phyloP scores from a whole-genome alignment of 1,140 invertebrate species.

The Agraylea sexmaculata region DNA sequence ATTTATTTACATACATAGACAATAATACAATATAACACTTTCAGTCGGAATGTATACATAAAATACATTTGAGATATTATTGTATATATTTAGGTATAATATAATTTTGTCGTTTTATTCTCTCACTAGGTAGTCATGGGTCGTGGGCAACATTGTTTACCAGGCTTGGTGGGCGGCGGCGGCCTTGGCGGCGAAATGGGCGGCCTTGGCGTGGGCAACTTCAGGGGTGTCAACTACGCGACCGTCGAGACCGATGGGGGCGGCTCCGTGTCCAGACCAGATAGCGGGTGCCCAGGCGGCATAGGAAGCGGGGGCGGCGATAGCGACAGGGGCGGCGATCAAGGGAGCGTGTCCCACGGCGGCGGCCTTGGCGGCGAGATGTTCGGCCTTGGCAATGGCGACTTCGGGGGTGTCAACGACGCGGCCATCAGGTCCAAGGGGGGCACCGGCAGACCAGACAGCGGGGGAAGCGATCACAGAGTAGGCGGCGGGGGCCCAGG shows the following conservation, averaged over 20 bases:
- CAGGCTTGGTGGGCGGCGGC: slow-evolving; percentile 29
- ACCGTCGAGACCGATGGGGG: slow-evolving; percentile 23
- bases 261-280: slow-evolving; percentile 25
- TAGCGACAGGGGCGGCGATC: slow-evolving; percentile 25
- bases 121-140: no score
- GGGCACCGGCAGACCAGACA: slow-evolving; percentile 22
- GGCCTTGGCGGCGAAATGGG: slow-evolving; percentile 33
- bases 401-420: slow-evolving; percentile 31
- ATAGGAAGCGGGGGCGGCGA: background rate
- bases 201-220: slow-evolving; percentile 36
- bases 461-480: slow-evolving; percentile 8
- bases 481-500: slow-evolving; percentile 8
- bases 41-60: no score
- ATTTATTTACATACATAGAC: no score
- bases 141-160: no score
- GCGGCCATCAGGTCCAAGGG: slow-evolving; percentile 21
- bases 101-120: no score
- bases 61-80: no score
- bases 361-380: background rate
- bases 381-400: slow-evolving; percentile 23
- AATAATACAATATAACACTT: no score
- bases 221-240: slow-evolving; percentile 36
- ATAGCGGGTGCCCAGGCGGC: slow-evolving; percentile 22
- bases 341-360: no score
- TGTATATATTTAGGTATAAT: no score